Conservation (phyloP, 1,140 invertebrate genomes). For the Chelonus insularis region DNA sequence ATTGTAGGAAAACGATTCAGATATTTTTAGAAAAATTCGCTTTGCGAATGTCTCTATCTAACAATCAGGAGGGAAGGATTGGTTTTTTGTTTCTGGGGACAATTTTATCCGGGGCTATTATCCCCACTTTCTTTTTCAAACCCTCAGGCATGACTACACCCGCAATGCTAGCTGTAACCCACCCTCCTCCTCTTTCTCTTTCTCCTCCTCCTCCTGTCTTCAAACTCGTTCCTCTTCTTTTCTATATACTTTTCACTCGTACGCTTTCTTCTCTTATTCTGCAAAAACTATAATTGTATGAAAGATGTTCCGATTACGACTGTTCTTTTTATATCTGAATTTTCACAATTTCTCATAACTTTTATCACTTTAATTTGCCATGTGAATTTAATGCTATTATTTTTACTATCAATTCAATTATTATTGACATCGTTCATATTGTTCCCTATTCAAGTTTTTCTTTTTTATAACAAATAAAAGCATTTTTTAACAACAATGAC, state of each 20-base stretch:
- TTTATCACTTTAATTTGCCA: too few relatives aligned
- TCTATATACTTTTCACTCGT: conserved; percentile 27
- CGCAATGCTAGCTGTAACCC: conserved; percentile 10
- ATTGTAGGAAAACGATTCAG: conserved; percentile 26
- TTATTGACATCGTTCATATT: too few relatives aligned
- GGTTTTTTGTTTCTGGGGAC: conserved; percentile 41
- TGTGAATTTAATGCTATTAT: too few relatives aligned
- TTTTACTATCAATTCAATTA: too few relatives aligned
- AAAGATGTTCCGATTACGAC: conserved; percentile 40
- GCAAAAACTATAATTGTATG: conserved; percentile 56
- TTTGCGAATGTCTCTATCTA: conserved; percentile 42
- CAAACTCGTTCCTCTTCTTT: conserved; percentile 16
- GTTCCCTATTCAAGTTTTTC: too few relatives aligned
- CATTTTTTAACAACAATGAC: too few relatives aligned
- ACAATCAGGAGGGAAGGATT: conserved; percentile 47
- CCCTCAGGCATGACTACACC: background rate
- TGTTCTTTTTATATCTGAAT: too few relatives aligned
- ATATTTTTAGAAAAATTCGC: conserved; percentile 35
- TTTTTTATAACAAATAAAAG: too few relatives aligned
- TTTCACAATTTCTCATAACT: too few relatives aligned
- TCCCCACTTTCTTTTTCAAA: conserved; percentile 32
- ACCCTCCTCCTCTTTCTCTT: conserved; percentile 1
- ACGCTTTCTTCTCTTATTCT: conserved; percentile 19
- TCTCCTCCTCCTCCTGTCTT: conserved; percentile 19
- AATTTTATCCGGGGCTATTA: conserved; percentile 53